A percentile compares a stretch with the other conserved stretches of the same genome.
These are phyloP conservation scores for Acanthococcus lagerstroemiae DNA, from an alignment of 2,888 invertebrate genomes.

Conservation along the genomic window DNA sequence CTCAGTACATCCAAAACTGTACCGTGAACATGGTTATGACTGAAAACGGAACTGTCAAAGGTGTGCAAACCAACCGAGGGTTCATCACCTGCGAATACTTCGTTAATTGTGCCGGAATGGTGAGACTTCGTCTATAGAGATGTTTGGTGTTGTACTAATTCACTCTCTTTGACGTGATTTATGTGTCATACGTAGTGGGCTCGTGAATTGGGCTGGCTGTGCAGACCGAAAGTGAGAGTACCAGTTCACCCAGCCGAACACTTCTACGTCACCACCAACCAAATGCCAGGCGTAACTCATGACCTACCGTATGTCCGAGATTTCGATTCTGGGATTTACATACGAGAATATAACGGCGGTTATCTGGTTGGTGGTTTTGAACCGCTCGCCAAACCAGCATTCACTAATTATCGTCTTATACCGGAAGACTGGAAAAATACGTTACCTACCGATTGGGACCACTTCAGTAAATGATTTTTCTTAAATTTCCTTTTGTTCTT, in stretches of 20 bases:
- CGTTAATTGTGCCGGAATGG: slow-evolving; percentile 61
- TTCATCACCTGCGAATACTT: slow-evolving; percentile 52
- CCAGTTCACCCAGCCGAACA: slow-evolving; percentile 62
- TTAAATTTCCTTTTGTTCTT: not conserved
- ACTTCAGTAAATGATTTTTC: slow-evolving; percentile 47
- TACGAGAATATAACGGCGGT: slow-evolving; percentile 50
- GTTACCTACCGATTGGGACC: slow-evolving; percentile 46
- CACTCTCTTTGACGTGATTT: not conserved
- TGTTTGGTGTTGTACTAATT: not conserved
- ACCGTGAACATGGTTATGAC: slow-evolving; percentile 49
- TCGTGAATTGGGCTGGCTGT: slow-evolving; percentile 50
- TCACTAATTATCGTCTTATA: slow-evolving; percentile 44
- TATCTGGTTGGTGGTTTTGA: slow-evolving; percentile 59
- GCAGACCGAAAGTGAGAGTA: slow-evolving; percentile 51
- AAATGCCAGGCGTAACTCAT: slow-evolving; percentile 39
- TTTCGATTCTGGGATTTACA: slow-evolving; percentile 54
- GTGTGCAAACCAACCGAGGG: slow-evolving; percentile 52
- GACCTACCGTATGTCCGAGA: slow-evolving; percentile 52
- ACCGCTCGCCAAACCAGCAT: slow-evolving; percentile 54
- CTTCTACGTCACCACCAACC: slow-evolving; percentile 53
- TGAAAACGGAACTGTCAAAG: slow-evolving; percentile 48
- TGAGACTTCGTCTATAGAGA: slow-evolving; percentile 41
- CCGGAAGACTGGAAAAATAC: slow-evolving; percentile 45
- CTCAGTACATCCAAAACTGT: slow-evolving; percentile 52
- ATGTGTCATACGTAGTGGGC: slow-evolving; percentile 45